These are phyloP conservation scores for Platyura marginata DNA, from an alignment of 1,140 invertebrate species.

Conservation along the genomic window DNA sequence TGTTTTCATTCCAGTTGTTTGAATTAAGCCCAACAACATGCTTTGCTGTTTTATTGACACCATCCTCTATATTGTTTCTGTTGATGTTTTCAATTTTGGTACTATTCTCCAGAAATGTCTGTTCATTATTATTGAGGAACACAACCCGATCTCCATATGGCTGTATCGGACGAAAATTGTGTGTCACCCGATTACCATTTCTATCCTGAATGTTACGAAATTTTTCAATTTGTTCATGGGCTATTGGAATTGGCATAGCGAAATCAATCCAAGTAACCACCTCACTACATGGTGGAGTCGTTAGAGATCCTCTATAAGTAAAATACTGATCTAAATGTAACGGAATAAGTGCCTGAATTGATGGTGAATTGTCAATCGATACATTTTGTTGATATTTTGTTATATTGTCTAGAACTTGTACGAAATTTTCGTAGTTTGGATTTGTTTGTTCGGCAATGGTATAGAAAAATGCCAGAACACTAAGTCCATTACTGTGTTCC, in stretches of 20 bases:
- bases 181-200: slow-evolving; percentile 39
- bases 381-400: slow-evolving; percentile 25
- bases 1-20: too few relatives aligned
- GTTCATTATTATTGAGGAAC: too few relatives aligned
- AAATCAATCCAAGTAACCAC: slow-evolving; percentile 82
- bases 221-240: slow-evolving; percentile 63
- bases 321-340: slow-evolving; percentile 40
- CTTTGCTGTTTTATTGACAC: too few relatives aligned
- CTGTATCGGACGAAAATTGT: slow-evolving; percentile 62
- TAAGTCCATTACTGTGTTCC: slow-evolving; percentile 48
- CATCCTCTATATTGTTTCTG: too few relatives aligned
- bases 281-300: slow-evolving; percentile 81
- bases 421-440: neutral
- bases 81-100: too few relatives aligned
- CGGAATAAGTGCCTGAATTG: slow-evolving; percentile 34
- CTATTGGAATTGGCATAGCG: slow-evolving; percentile 47
- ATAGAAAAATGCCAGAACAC: slow-evolving; percentile 41
- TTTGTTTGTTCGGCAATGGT: neutral
- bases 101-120: too few relatives aligned
- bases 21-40: too few relatives aligned
- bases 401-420: slow-evolving; percentile 14
- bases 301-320: slow-evolving; percentile 74
- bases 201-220: slow-evolving; percentile 49
- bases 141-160: slow-evolving; percentile 44
- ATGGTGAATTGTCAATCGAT: slow-evolving; percentile 27